phyloP scores from a whole-genome alignment of 2,888 invertebrate genomes.

The Drosophila testacea region DNA sequence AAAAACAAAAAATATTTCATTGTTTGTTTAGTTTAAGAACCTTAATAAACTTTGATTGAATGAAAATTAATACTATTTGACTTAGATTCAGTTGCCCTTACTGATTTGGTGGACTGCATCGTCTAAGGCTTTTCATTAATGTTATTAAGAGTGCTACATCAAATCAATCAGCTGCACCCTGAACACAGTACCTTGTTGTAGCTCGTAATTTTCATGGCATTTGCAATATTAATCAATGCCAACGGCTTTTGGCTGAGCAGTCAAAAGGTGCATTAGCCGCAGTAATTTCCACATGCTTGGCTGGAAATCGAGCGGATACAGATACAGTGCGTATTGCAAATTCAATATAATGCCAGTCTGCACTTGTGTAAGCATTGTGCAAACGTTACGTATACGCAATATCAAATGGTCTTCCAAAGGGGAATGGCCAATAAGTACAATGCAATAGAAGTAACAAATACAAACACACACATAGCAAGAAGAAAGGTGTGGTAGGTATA shows the following conservation, averaged over 20 bases:
- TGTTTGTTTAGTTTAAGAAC: too few relatives aligned
- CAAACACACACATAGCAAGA: slow-evolving; percentile 3
- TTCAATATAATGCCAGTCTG: slow-evolving; percentile 43
- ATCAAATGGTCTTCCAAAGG: slow-evolving; percentile 27
- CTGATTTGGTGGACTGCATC: neutral
- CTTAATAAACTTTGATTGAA: too few relatives aligned
- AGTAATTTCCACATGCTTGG: slow-evolving; percentile 34
- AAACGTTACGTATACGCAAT: slow-evolving; percentile 59
- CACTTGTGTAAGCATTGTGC: slow-evolving; percentile 37
- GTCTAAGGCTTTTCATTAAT: slow-evolving; percentile 34
- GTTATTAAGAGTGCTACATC: slow-evolving; percentile 49
- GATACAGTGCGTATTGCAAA: slow-evolving; percentile 11
- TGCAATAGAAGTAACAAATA: slow-evolving; percentile 36
- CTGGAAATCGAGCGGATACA: slow-evolving; percentile 38
- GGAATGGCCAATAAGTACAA: slow-evolving; percentile 27
- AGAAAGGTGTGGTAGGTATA: slow-evolving; percentile 42
- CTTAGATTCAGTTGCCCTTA: too few relatives aligned
- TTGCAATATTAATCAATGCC: slow-evolving; percentile 67
- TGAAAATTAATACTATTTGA: too few relatives aligned
- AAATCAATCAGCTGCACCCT: slow-evolving; percentile 52
- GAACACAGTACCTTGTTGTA: slow-evolving; percentile 13
- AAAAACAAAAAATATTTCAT: too few relatives aligned
- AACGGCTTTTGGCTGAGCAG: slow-evolving; percentile 9
- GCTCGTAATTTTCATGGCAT: slow-evolving; percentile 23
- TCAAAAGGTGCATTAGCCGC: slow-evolving; percentile 56